Base-by-base conservation (phyloP, 2,888 invertebrate genomes). In the Acleris holmiana region DNA sequence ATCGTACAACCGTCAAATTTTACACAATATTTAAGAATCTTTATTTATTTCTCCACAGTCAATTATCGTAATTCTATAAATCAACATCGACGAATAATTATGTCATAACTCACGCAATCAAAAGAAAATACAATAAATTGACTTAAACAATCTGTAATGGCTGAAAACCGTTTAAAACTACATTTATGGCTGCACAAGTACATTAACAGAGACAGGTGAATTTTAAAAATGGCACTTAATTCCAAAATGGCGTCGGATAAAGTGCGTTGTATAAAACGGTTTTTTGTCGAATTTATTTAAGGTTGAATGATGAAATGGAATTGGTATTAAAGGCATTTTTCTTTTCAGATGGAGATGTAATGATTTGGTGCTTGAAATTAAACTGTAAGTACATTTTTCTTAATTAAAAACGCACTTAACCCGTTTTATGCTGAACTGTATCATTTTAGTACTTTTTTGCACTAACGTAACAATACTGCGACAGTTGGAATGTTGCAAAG, bases 251-350 rank as follows among this genome's bases (percentile, higher is more conserved):
- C 66, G 71, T 54, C 53, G 57, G 56, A 55, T 69, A 56, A 69
- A 68, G 61, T 50, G 61, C 61, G 64, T 51, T 56, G 47, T 60
- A 29, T 64, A 68, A 67, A 57, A 50, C 46, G 63, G 35, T 66
- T 71, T 71, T 70, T 73, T 64, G 46, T 29, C 5, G 15, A 60
- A 65, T 55, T 59, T 54, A 58, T 59, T 54, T 55, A 23, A 58
- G 29, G n/a, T 35, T 46, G n/a, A 49, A n/a, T 29, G 58, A 57
- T 56, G 17, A 66, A 64, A 56, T 46, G 60, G 70, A 76, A 83
- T 84, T 44, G 15, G 17, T 82, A 79, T 75, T 79, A 71, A 68
- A 73, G 80, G 80, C 79, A 77, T 74, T 73, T 77, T 79, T 82
- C 71, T 82, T 84, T 77, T 66, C 87, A 86, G 86, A 71, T 70